Percentiles rank a stretch among this genome's conserved stretches.
Evolutionary conservation across 2,797 vertebrate genomes (phyloP).

Genomic region (Gymnocypris eckloni): DNA sequence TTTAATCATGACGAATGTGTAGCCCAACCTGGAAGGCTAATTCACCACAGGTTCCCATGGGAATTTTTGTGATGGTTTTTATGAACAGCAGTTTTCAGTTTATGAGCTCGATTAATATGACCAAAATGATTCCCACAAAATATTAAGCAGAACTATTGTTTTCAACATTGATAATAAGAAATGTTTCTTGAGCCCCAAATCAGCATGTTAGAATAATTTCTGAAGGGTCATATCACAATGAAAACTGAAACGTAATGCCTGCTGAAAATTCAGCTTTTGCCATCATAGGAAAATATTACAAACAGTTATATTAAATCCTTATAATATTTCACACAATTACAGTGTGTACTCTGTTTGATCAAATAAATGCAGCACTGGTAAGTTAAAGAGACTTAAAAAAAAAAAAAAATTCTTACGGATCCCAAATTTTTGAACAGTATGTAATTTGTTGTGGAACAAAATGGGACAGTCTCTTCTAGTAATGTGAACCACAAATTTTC

Average conservation of each 20-base stretch:
- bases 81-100: neutral
- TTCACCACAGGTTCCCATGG: neutral
- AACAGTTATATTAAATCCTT: neutral
- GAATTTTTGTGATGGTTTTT: constrained; percentile 27
- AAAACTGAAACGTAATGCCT: neutral
- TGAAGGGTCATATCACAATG: neutral
- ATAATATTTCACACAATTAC: neutral
- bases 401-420: neutral
- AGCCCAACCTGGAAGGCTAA: neutral
- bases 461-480: neutral
- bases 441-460: neutral
- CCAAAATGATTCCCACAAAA: neutral
- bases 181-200: neutral
- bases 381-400: neutral
- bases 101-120: neutral
- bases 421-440: neutral
- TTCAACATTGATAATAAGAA: neutral
- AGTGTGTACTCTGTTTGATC: neutral
- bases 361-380: neutral
- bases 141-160: neutral
- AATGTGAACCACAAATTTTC: neutral
- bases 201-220: neutral
- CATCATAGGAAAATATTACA: neutral
- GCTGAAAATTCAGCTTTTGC: neutral
- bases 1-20: neutral